Percentiles rank a stretch among this genome's conserved stretches.
Conservation (phyloP, 2,888 invertebrate species). For the Noctua pronuba region DNA sequence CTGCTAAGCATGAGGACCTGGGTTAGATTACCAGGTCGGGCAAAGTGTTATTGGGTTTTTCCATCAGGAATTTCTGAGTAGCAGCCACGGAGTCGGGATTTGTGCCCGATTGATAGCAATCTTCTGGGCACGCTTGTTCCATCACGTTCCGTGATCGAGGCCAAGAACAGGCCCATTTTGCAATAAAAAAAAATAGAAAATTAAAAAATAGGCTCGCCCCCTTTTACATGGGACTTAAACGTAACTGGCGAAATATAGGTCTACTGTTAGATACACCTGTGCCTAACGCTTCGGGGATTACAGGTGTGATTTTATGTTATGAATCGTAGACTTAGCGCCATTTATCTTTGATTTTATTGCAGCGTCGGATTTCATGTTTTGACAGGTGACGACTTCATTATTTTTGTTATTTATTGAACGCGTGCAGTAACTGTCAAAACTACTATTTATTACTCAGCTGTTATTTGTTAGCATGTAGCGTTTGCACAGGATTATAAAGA, state of each 20-base stretch:
- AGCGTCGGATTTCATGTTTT: conserved; percentile 30
- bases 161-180: too few species aligned
- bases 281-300: too few species aligned
- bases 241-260: neutral
- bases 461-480: conserved; percentile 23
- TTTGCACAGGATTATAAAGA: neutral
- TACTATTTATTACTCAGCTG: conserved; percentile 45
- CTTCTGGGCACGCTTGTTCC: too few species aligned
- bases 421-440: conserved; percentile 40
- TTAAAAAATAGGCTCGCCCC: too few species aligned
- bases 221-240: neutral
- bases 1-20: neutral
- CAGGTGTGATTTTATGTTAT: neutral
- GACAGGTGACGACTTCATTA: conserved; percentile 30
- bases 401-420: conserved; percentile 30
- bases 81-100: neutral
- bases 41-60: neutral
- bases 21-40: neutral
- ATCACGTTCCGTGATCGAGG: too few species aligned
- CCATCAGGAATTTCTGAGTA: neutral
- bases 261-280: neutral
- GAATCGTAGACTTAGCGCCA: conserved; percentile 10
- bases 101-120: too few species aligned
- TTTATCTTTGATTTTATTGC: conserved; percentile 19
- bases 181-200: too few species aligned